Base-by-base conservation (phyloP, 2,113 vertebrate genomes). In the Ivindomyrus marchei region DNA sequence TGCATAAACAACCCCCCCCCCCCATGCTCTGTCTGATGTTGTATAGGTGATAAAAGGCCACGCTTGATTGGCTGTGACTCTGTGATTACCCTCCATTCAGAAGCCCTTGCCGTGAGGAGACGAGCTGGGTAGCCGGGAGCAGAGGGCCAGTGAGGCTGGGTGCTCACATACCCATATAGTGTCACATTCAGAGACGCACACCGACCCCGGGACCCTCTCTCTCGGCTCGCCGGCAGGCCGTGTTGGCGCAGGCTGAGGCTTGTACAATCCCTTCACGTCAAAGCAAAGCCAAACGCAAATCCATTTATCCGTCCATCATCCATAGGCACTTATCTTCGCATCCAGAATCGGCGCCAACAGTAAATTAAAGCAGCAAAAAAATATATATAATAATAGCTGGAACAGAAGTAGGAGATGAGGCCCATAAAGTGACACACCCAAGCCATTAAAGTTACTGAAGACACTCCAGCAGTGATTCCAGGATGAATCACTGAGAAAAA, bases 41-140 rank as follows among this genome's bases (percentile, higher is more conserved):
- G 91, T 90, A 77, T 89, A 94, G 92, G 93, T 93, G 94, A 94
- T 95, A 93, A 94, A 95, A 94, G 94, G 93, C 94, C 92, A 95
- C 83, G 92, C 92, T 93, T 95, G 95, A 95, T 94, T 95, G 94
- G 94, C 47, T 92, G 94, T 93, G 92, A 93, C 92, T 92, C 92
- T 93, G 92, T 92, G 90, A 94, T 94, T 93, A 91, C 13, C 85
- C 89, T 92, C 92, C 88, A 90, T 85, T 89, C 52, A 36, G 52
- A 88, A 88, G 31, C 47, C 56, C 87, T 88, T 77, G 77, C 74
- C 9, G 74, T 1, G 52, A 90, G 56, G 47, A 9, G 49, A 80
- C 19, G 31, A 70, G 19, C 47, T 74, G 46, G 62, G 89, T 77
- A 93, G 93, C 93, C 93, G 91, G 91, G 91, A 7, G 92, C 93